A percentile compares a stretch with the other conserved stretches of the same genome.
Evolutionary conservation across 2,113 vertebrate genomes (phyloP).

Genomic region (Tachycineta bicolor): DNA sequence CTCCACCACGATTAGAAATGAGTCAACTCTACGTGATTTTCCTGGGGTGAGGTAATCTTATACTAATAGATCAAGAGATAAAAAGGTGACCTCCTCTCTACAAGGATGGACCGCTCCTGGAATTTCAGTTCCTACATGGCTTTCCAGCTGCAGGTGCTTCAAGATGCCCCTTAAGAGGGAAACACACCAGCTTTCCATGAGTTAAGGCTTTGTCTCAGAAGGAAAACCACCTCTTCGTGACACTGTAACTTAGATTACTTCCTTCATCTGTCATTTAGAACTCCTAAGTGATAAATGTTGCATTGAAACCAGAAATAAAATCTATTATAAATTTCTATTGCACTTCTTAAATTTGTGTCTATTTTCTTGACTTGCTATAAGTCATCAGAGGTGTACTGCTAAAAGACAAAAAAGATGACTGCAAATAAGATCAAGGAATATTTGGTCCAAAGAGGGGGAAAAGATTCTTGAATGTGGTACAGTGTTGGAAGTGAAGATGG

Average conservation of each 20-base stretch:
- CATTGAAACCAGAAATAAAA: neutral
- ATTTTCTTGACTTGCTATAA: neutral
- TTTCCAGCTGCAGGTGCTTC: neutral
- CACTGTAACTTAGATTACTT: neutral
- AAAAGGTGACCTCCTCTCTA: neutral
- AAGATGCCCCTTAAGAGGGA: neutral
- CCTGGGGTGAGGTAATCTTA: neutral
- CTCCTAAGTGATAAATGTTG: neutral
- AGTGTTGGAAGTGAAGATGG: neutral
- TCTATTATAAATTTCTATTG: neutral
- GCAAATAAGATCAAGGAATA: neutral
- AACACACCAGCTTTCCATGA: neutral
- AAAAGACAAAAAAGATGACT: neutral
- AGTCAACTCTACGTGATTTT: neutral
- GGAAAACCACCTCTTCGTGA: neutral
- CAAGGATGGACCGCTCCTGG: fast-evolving
- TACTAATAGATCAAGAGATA: neutral
- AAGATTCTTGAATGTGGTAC: neutral
- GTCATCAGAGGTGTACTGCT: neutral
- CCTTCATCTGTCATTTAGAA: neutral
- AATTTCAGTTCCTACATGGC: neutral
- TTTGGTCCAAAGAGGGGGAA: neutral
- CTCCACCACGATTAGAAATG: neutral
- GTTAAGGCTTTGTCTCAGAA: neutral
- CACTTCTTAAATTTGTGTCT: neutral